A percentile compares a stretch with the other conserved stretches of the same genome.
Evolutionary conservation across 1,140 invertebrate species (phyloP).

Genomic region (Drosophila ohnishii): DNA sequence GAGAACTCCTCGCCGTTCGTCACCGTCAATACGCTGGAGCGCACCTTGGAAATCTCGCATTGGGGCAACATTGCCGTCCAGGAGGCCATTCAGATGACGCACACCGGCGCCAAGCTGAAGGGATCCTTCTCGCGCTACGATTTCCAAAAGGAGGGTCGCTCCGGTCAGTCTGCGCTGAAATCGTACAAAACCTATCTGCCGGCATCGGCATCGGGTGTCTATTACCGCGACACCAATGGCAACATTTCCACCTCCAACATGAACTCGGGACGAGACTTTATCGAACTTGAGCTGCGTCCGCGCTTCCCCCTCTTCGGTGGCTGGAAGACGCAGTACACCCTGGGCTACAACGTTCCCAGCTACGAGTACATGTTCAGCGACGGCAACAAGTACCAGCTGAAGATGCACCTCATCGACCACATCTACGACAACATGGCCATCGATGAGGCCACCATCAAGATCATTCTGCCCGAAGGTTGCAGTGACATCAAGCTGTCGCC

Average conservation of each 20-base stretch:
- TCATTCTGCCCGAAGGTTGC: constrained; percentile 97
- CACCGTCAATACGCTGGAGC: constrained; percentile 92
- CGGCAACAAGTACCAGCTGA: constrained; percentile 92
- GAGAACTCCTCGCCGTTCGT: constrained; percentile 99
- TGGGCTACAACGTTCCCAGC: constrained; percentile 99
- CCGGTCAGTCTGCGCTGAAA: constrained; percentile 93
- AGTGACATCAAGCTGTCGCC: constrained; percentile 91
- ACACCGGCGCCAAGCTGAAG: constrained; percentile 96
- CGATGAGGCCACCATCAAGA: constrained; percentile 93
- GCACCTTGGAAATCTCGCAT: constrained; percentile 97
- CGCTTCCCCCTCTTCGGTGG: constrained; percentile 99
- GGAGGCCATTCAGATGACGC: constrained; percentile 95
- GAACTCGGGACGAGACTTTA: constrained; percentile 92
- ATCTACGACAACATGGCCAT: constrained; percentile 98
- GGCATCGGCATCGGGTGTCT: constrained; percentile 92
- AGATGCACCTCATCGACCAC: constrained; percentile 97
- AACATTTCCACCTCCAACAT: constrained; percentile 99
- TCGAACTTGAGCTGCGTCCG: constrained; percentile 97
- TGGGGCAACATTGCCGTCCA: constrained; percentile 99
- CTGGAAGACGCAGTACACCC: constrained; percentile 98
- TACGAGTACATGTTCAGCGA: constrained; percentile 96
- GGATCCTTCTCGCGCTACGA: constrained; percentile 98
- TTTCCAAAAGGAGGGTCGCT: constrained; percentile 94
- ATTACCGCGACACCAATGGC: constrained; percentile 98
- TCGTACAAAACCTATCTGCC: constrained; percentile 97